Base-by-base conservation (phyloP, 2,888 invertebrate species). In the Malacosoma neustria region DNA sequence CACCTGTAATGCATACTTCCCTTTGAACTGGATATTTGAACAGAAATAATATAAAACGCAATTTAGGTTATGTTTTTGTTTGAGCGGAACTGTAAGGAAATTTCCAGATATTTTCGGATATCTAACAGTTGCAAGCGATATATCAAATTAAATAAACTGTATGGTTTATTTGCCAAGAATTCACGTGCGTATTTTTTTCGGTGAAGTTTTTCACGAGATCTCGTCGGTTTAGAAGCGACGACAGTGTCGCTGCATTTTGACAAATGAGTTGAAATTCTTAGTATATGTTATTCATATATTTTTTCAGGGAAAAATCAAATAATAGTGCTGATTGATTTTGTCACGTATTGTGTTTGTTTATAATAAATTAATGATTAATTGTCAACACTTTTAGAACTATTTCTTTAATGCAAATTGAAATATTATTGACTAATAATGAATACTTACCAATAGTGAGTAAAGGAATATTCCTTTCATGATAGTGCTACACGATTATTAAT, bases 151-250 rank as follows among this genome's bases (percentile, higher is more conserved):
- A 31, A 30, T 35, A 40, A 34, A 44, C 36, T 39, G 40, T 41
- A 40, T 41, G 37, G 13, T 38, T 44, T 41, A 55, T 52, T 57
- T 68, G 72, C 66, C 72, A 73, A 72, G 61, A 71, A 56, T 61
- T 53, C 35, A 6, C 30, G 36, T 30, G 11, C 11, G 34, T 37
- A 46, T 54, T 51, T 44, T 42, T 45, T 45, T 13, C 32, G 15
- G 36, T 41, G 41, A 37, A 37, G 38, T 43, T 54, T 57, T 56
- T 48, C 41, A 51, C 48, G 47, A 57, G 41, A 49, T 51, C 49
- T 64, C 60, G 54, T 50, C 63, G 55, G 42, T 42, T 59, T 48
- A 50, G 45, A 52, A 50, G 55, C 49, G 66, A 45, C 51, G 64
- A 71, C 64, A 66, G 45, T 47, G 48, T 47, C 38, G 41, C 37